Evolutionary conservation across 2,888 invertebrate species (phyloP).

Genomic region (Zhuqinia jingwanae): DNA sequence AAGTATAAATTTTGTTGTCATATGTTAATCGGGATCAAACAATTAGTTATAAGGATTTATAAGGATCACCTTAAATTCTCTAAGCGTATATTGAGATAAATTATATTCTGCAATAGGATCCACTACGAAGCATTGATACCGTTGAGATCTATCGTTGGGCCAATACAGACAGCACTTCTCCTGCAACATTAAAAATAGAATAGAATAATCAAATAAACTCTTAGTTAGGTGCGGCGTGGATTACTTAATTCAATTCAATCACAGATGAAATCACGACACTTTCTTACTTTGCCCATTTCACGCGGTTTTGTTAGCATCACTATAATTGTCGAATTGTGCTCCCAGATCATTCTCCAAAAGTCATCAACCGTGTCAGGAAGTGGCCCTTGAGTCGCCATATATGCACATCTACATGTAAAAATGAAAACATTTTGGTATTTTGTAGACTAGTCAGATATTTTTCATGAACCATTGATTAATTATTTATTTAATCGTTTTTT

Average conservation of each 20-base stretch:
- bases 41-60: background rate
- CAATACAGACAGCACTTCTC: conserved; percentile 99
- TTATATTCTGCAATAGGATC: conserved; percentile 99
- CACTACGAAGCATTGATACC: conserved; percentile 98
- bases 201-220: background rate
- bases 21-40: background rate
- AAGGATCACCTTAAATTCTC: conserved; percentile 93
- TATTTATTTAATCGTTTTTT: background rate
- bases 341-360: conserved; percentile 99
- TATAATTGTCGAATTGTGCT: conserved; percentile 99
- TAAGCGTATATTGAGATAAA: conserved; percentile 99
- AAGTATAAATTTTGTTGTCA: background rate
- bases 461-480: background rate
- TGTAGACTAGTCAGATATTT: conserved; percentile 10
- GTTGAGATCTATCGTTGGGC: conserved; percentile 98
- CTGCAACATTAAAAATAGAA: conserved; percentile 82
- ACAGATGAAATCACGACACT: background rate
- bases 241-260: background rate
- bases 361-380: conserved; percentile 98
- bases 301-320: conserved; percentile 99
- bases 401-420: conserved; percentile 86
- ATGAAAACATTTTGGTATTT: background rate
- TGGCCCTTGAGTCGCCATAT: conserved; percentile 95
- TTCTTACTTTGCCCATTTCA: conserved; percentile 94
- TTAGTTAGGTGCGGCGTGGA: no score